phyloP scores from a whole-genome alignment of 2,888 invertebrate species.

The Biston betularia region DNA sequence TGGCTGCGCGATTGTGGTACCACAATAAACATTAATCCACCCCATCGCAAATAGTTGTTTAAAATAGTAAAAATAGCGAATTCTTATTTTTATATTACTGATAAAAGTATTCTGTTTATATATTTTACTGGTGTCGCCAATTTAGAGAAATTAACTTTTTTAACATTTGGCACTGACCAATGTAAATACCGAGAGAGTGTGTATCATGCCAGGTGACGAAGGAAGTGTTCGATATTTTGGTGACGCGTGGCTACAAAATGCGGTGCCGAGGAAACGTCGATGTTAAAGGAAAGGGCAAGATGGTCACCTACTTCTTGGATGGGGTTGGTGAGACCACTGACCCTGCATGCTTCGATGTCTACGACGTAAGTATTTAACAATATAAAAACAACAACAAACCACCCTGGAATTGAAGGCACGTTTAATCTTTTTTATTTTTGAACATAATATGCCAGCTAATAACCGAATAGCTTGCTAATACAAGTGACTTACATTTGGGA shows the following conservation, averaged over 20 bases:
- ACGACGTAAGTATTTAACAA: slow-evolving; percentile 59
- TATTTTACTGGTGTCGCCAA: background rate
- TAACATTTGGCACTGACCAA: background rate
- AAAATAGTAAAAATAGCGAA: background rate
- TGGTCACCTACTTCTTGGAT: slow-evolving; percentile 95
- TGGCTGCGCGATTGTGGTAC: slow-evolving; percentile 66
- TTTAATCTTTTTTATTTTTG: background rate
- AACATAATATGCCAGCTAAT: no score
- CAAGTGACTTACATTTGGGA: no score
- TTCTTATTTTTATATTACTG: background rate
- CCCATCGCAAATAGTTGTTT: background rate
- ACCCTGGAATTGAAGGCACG: background rate
- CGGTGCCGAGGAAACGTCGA: slow-evolving; percentile 95
- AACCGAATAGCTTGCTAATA: no score
- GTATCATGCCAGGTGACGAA: slow-evolving; percentile 90
- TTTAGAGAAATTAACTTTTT: background rate
- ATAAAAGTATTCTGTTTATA: background rate
- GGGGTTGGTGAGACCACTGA: slow-evolving; percentile 68
- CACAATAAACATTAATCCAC: slow-evolving; percentile 58
- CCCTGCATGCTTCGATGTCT: slow-evolving; percentile 57
- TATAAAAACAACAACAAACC: background rate
- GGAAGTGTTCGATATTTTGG: slow-evolving; percentile 94
- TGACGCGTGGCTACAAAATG: slow-evolving; percentile 91
- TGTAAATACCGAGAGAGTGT: slow-evolving; percentile 22
- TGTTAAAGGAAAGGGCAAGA: slow-evolving; percentile 97